Evolutionary conservation across 2,113 vertebrate genomes (phyloP), one percentile per base, ranked within the genome.

Genomic region (Eurypyga helias): DNA sequence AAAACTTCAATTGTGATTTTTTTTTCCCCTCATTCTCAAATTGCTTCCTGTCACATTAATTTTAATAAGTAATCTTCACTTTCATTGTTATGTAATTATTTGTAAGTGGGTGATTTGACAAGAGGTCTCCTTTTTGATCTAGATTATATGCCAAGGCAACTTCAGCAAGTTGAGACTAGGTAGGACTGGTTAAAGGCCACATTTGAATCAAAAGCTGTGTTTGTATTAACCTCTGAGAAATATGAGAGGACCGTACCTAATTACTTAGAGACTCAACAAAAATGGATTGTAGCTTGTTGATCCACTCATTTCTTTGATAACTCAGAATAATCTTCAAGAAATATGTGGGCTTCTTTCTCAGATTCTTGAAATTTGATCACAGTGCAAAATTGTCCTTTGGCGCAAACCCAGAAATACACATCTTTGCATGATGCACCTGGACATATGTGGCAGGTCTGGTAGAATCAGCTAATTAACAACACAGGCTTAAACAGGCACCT

Each of bases 391-490:
- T 98, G 98, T 98, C 98, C 98, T 98, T 98, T 98, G 98, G 98
- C 98, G 3, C 91, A 91, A 96, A 86, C 96, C 98, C 98, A 98
- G 98, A 95, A 98, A 97, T 90, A 98, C 96, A 96, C 97, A 98
- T 98, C 98, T 98, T 98, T 98, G 97, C 98, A 95, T 97, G 98
- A 98, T 98, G 98, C 98, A 99, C 98, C 98, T 98, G 98, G 98
- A 98, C 98, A 98, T 98, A 98, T 98, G 98, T 97, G 98, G 98
- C 98, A 98, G 98, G 97, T 97, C 98, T 98, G 97, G 98, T 98
- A 98, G 98, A 98, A 98, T 99, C 98, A 98, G 98, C 98, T 99
- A 98, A 99, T 99, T 99, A 98, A 98, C 98, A 99, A 98, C 97
- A 98, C 98, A 98, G 98, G 98, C 98, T 99, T 98, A 98, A 99